Base-by-base conservation (phyloP, 2,113 vertebrate species). In the Toxostoma redivivum region DNA sequence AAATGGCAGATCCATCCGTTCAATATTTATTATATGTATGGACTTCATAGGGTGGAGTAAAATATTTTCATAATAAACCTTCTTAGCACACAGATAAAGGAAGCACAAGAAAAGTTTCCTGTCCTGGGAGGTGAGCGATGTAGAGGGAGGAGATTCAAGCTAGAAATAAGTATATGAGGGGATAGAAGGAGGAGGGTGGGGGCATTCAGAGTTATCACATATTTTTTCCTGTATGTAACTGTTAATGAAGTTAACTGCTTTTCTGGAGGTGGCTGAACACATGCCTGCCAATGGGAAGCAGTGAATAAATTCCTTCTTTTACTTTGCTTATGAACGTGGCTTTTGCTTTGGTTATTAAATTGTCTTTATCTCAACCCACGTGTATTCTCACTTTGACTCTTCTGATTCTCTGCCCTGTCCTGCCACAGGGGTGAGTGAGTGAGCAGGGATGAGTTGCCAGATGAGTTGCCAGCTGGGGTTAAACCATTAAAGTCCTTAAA, bases 261-360 rank as follows among this genome's bases (percentile, higher is more conserved):
- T 61, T 24, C 38, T 25, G 17, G 40, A 61, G 53, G 15, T 47
- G n/a, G 9, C 30, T 89, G 33, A 74, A 45, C 45, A n/a, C 0
- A 0, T 21, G n/a, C 9, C 61, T 53, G 28, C 24, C 14, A 8
- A 11, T 40, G n/a, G 20, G 30, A 82, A 67, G 6, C 11, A 31
- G 15, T 27, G 47, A 67, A 47, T 40, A 0, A 40, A 53, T 60
- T 53, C 20, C 25, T 47, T 40, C 38, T 60, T 53, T 60, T 45
- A 25, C 11, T 74, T 67, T n/a, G 9, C 14, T 47, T 35, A 16
- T 27, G 25, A 54, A n/a, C 0, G 0, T 47, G 38, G 24, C 5
- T 60, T 67, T 74, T 61, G 30, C 24, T 47, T 82, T 82, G 30
- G 9, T 60, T 69, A 19, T 31, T 54, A 9, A 69, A 35, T 25